Conservation (phyloP, 2,797 vertebrate genomes). For the Enteromius paludinosus region DNA sequence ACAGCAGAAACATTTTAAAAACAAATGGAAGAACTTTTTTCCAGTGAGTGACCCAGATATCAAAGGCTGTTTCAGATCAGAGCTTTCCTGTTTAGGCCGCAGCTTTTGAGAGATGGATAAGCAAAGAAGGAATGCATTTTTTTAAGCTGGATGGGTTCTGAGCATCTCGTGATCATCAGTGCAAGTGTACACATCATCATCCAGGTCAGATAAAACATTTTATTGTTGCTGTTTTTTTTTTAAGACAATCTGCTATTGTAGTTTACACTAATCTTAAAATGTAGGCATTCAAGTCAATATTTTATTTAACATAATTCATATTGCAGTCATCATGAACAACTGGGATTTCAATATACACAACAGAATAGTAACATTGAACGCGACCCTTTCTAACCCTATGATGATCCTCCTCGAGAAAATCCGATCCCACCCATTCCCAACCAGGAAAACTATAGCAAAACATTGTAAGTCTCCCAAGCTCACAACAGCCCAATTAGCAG, state of each 20-base stretch:
- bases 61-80: neutral
- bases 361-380: constrained; percentile 74
- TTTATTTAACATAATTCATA: constrained; percentile 86
- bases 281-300: constrained; percentile 79
- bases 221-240: constrained; percentile 2
- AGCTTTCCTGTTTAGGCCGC: neutral
- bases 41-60: neutral
- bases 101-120: neutral
- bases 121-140: neutral
- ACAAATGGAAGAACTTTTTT: neutral
- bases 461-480: neutral
- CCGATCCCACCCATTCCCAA: constrained; percentile 21
- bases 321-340: constrained; percentile 84
- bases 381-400: constrained; percentile 54
- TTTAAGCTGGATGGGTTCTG: neutral
- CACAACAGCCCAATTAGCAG: neutral
- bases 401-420: constrained; percentile 48
- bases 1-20: neutral
- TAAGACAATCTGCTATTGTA: constrained; percentile 31
- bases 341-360: constrained; percentile 82
- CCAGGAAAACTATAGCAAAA: neutral
- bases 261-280: constrained; percentile 54
- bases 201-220: constrained; percentile 44
- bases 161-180: neutral
- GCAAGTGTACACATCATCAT: neutral